These are phyloP conservation scores for Microcebus jonahi DNA, from an alignment of 2,113 vertebrate genomes.

Conservation along the genomic window DNA sequence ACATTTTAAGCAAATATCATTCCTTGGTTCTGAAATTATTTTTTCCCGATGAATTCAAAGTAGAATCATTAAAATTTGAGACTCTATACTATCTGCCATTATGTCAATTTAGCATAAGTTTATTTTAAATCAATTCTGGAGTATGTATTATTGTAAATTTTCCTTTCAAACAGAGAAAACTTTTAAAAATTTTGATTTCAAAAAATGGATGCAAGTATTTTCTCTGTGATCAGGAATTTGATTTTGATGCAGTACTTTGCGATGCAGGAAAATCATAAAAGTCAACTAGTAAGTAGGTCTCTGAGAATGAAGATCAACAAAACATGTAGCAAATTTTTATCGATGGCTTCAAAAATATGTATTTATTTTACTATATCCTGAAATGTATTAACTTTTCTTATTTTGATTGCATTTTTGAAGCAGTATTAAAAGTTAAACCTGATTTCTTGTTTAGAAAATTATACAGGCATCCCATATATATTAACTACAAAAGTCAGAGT, in stretches of 20 bases:
- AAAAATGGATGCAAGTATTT: background rate
- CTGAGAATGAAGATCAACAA: background rate
- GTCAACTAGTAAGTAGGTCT: background rate
- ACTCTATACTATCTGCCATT: background rate
- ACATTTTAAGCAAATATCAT: background rate
- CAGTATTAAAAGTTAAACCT: background rate
- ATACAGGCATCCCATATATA: background rate
- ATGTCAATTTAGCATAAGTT: background rate
- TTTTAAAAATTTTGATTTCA: background rate
- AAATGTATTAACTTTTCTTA: background rate
- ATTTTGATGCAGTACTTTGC: background rate
- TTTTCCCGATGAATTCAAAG: background rate
- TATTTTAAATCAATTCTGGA: background rate
- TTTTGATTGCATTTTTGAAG: constrained; percentile 20
- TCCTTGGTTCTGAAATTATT: background rate
- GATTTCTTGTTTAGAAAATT: constrained; percentile 2
- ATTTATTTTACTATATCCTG: background rate
- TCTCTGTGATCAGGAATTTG: background rate
- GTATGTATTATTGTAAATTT: background rate
- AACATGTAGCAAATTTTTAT: background rate
- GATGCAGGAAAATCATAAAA: background rate
- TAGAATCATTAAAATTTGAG: background rate
- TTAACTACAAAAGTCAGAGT: background rate
- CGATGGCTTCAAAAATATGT: background rate
- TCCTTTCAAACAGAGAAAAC: background rate